Base-by-base conservation (phyloP, 2,888 invertebrate genomes). In the Eledona agricola region DNA sequence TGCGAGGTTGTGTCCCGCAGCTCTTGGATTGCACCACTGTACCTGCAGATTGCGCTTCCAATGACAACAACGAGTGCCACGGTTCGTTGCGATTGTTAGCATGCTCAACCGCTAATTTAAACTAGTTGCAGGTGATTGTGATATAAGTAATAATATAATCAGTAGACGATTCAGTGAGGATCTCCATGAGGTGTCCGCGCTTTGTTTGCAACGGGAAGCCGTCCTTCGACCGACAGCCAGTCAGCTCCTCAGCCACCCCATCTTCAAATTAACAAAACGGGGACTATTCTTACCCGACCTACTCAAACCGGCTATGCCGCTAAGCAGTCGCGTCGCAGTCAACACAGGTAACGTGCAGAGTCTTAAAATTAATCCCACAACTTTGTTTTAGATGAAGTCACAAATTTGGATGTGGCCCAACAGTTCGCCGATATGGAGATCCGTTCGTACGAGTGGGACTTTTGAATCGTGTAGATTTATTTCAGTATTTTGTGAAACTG, bases 151-250 rank as follows among this genome's bases (percentile, higher is more conserved):
- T 19, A 73, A 9, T 75, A 46, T 84, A 79, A 77, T 80, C 1
- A 77, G 81, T 37, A 77, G 91, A 50, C 81, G 82, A 60, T 89
- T 93, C 58, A 83, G 87, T 1, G 86, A 88, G 59, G 78, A 83
- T 63, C 89, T 93, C 74, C 93, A 94, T 72, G 84, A 88, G 60
- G 81, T 93, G 65, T 83, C 87, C 40, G 88, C 89, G 61, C 73
- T 85, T 54, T 87, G 90, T 66, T 76, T 91, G 62, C 84, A 86
- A 66, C 81, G 83, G 55, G 86, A 87, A 55, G 84, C 89, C 0
- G 77, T 78, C n/a, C 80, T 82, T 69, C 79, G 92, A 35, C 90
- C 91, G 32, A 80, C 84, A 3, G 85, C 89, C 1, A 76, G 79
- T 0, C 87, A 90, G 67, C 76, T 93, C 32, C 74, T 90, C 53